phyloP scores from a whole-genome alignment of 2,797 vertebrate species.

The Cossypha heuglini region DNA sequence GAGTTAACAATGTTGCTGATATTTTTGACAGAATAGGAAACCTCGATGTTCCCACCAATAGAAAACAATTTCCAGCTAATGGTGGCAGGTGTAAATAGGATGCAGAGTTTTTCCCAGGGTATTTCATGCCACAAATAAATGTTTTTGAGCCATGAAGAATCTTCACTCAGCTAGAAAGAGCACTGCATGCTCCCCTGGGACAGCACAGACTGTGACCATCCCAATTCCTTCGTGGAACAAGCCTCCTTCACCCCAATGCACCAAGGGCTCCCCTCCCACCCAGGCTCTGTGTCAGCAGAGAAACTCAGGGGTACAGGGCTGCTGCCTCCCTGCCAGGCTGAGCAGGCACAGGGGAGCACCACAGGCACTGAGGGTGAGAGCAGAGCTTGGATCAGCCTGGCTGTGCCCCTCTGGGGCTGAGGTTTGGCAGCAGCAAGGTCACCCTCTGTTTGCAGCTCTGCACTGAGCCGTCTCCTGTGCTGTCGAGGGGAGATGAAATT shows the following conservation, averaged over 20 bases:
- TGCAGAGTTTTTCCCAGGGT: not conserved
- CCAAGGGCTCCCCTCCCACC: not conserved
- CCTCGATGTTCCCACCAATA: rapidly evolving
- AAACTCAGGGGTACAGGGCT: not conserved
- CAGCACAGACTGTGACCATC: not conserved
- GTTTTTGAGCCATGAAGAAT: not conserved
- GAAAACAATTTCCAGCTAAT: not conserved
- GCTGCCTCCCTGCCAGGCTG: not conserved
- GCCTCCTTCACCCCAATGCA: not conserved
- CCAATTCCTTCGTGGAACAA: not conserved
- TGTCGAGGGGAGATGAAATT: not conserved
- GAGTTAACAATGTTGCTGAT: not conserved
- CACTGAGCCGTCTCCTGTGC: not conserved
- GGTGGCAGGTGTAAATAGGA: not conserved
- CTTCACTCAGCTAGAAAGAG: not conserved
- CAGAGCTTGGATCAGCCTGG: not conserved
- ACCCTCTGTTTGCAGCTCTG: not conserved
- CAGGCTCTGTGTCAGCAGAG: not conserved
- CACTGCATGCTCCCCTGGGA: not conserved
- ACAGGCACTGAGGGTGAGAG: rapidly evolving
- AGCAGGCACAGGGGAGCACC: not conserved
- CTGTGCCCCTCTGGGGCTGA: not conserved
- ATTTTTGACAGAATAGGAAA: not conserved
- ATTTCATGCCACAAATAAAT: not conserved
- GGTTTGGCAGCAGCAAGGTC: not conserved